A percentile compares a stretch with the other conserved stretches of the same genome.
Evolutionary conservation across 2,888 invertebrate genomes (phyloP).

Genomic region (Neoitamus cyanurus): DNA sequence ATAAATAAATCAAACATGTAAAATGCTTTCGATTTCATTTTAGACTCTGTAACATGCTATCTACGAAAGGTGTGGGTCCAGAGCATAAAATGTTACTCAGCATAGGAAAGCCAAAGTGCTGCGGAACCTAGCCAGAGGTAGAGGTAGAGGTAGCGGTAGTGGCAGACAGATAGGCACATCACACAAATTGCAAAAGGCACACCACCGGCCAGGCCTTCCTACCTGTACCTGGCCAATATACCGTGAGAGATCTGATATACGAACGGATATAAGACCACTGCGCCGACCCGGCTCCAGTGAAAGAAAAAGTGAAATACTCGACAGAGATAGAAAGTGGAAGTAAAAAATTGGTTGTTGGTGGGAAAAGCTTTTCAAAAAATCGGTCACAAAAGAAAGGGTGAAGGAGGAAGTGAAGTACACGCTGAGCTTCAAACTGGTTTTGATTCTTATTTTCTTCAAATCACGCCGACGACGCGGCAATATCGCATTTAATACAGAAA

Average conservation of each 20-base stretch:
- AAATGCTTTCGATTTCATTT: constrained; percentile 46
- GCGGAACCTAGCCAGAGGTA: neutral
- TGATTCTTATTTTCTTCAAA: neutral
- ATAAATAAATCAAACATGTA: constrained; percentile 24
- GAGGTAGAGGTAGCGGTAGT: neutral
- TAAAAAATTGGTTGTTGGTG: constrained; percentile 12
- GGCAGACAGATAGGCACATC: constrained; percentile 6
- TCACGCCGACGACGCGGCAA: neutral
- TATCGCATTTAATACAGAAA: neutral
- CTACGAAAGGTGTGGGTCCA: constrained; percentile 38
- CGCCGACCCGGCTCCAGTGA: constrained; percentile 16
- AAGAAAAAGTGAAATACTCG: constrained; percentile 52
- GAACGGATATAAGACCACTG: neutral
- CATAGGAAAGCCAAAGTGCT: neutral
- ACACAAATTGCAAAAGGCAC: neutral
- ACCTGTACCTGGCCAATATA: neutral
- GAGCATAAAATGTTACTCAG: constrained; percentile 14
- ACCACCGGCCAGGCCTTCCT: neutral
- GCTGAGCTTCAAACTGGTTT: neutral
- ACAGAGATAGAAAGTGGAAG: constrained; percentile 51
- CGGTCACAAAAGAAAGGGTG: constrained; percentile 28
- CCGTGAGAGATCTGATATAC: neutral
- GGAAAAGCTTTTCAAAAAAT: neutral
- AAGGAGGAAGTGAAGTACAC: neutral
- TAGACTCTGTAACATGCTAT: neutral